These are phyloP conservation scores for Chaitophorus viminalis DNA, from an alignment of 2,888 invertebrate species.

Conservation along the genomic window DNA sequence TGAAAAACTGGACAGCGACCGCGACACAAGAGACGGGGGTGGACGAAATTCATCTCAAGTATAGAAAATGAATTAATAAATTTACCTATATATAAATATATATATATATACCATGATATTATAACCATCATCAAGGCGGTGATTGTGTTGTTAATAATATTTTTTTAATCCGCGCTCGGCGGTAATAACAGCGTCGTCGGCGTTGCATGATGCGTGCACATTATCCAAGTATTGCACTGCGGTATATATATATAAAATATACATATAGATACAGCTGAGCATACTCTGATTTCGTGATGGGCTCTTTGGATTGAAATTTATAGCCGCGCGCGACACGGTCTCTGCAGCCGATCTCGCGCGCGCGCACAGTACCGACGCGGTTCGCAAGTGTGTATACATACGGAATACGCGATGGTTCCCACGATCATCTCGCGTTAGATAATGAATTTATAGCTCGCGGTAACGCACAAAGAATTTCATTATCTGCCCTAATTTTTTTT, in stretches of 20 bases:
- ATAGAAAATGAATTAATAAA: neutral
- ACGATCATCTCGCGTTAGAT: slow-evolving; percentile 59
- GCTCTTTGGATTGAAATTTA: slow-evolving; percentile 53
- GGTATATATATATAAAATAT: neutral
- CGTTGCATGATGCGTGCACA: neutral
- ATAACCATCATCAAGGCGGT: too few relatives aligned
- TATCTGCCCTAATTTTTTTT: slow-evolving; percentile 60
- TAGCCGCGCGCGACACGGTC: slow-evolving; percentile 22
- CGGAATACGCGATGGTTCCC: slow-evolving; percentile 32
- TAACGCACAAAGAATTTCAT: slow-evolving; percentile 62
- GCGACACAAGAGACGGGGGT: neutral
- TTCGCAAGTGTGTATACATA: neutral
- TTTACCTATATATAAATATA: too few relatives aligned
- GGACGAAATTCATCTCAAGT: neutral
- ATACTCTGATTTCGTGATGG: slow-evolving; percentile 53
- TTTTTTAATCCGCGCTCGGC: neutral
- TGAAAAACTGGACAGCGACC: neutral
- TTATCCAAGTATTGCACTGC: neutral
- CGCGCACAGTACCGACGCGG: neutral
- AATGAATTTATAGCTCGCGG: slow-evolving; percentile 62
- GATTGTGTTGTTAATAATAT: neutral
- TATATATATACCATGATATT: too few relatives aligned
- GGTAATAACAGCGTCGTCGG: neutral
- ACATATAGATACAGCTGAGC: neutral
- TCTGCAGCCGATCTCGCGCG: too few relatives aligned